Base-by-base conservation (phyloP, 2,113 vertebrate species). In the Brachypodius melanocephalos region DNA sequence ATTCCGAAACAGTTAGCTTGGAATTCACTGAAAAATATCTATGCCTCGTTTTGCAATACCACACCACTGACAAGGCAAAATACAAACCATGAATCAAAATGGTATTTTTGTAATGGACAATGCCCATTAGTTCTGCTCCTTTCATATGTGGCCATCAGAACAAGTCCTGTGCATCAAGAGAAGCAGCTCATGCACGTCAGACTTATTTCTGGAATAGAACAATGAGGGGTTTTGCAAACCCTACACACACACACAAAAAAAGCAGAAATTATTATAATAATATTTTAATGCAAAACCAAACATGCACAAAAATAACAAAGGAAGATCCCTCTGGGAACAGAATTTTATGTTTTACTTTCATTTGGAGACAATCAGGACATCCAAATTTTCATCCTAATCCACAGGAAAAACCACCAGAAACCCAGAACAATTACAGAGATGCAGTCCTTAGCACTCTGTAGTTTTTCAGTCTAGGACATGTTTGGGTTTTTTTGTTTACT, bases 51-150 rank as follows among this genome's bases (percentile, higher is more conserved):
- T 89, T 92, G 31, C n/a, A 42, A 79, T 71, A 54, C 76, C 75
- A 83, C 78, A 88, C 34, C 71, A 91, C 34, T 87, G 83, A 91
- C 4, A 0, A 89, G 45, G 57, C 68, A 77, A 90, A 97, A 72
- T 42, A 18, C 84, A 96, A 96, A n/a, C 48, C 34, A 74, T 93
- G 29, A 14, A 62, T 93, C 63, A 92, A 94, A 83, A 42, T 87
- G 76, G 48, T 89, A 63, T 59, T 97, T 97, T 85, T 90, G 68
- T 80, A 22, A 65, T 52, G 59, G 65, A 74, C 67, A 84, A 78
- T 90, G 72, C 51, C 75, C 40, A 42, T 76, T 83, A 72, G 38
- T 76, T 93, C 25, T 1, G 24, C 3, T 88, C 43, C 55, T 94
- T 94, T 96, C 68, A 49, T 59, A 40, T 67, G 54, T 69, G 74